Evolutionary conservation across 2,888 invertebrate genomes (phyloP), one percentile per base, ranked within the genome.

Genomic region (Cancer borealis): DNA sequence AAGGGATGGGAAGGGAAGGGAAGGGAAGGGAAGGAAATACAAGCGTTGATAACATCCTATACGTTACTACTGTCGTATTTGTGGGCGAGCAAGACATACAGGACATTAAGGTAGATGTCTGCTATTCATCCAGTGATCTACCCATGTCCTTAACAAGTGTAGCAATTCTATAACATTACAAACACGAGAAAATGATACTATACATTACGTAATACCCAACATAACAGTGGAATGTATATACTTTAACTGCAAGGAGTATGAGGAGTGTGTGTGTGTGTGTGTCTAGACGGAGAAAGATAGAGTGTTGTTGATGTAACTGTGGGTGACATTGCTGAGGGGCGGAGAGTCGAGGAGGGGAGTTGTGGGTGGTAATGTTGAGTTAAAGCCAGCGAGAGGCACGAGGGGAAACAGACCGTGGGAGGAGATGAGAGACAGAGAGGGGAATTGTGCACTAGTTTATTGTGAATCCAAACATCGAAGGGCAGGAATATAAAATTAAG

Each of bases 391-490:
- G 66, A n/a, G n/a, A n/a, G 3, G 3, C 66, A n/a, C n/a, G 30
- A 17, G 46, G 10, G 47, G 12, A 47, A 46, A 45, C 66, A 21
- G 8, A 8, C 8, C 14, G 54, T 54, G 54, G 54, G 54, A 54
- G 54, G 54, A 54, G 54, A 54, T 14, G 54, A 54, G 54, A 66
- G n/a, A n/a, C 1, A 66, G 66, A n/a, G 54, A 3, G 54, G 54
- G 54, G 54, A 54, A 39, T 45, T 46, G 12, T n/a, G 47, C 21
- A n/a, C 39, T 21, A 21, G 46, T 46, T 30, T 88, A 88, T 30
- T 88, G 45, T 45, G 47, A 47, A 21, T 88, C 46, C 88, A 88
- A n/a, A 88, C n/a, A 89, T 91, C 5, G 54, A 66, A 66, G 66
- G 66, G 39, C 92, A 79, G 21, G 45, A 8, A 79, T 45, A 79